phyloP scores from a whole-genome alignment of 2,888 invertebrate genomes.

The Napeogenes inachia region DNA sequence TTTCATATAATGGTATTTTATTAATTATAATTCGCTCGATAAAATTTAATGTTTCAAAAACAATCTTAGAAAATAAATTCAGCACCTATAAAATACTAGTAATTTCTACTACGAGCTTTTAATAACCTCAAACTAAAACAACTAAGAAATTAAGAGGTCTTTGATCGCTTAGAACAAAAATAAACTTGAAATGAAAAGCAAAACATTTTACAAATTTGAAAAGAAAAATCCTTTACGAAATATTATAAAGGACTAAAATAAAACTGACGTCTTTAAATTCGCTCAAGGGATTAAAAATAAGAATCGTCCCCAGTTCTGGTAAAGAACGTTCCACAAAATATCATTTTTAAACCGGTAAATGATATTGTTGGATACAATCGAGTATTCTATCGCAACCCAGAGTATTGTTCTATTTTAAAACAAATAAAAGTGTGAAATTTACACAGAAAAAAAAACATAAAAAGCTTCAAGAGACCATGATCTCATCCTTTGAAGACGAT shows the following conservation, averaged over 20 bases:
- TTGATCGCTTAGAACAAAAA: constrained; percentile 1
- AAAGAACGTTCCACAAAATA: neutral
- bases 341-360: neutral
- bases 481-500: too few species aligned
- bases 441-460: too few species aligned
- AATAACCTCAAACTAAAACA: neutral
- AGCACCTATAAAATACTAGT: too few species aligned
- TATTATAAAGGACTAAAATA: neutral
- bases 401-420: too few species aligned
- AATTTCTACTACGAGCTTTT: too few species aligned
- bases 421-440: too few species aligned
- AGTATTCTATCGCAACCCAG: too few species aligned
- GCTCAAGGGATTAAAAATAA: constrained; percentile 8
- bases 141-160: neutral
- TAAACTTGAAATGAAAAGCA: constrained; percentile 5
- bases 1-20: too few species aligned
- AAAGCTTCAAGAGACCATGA: too few species aligned
- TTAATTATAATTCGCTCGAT: too few species aligned
- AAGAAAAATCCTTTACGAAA: constrained; percentile 1
- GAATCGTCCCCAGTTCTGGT: neutral
- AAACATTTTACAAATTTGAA: neutral
- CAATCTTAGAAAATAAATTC: too few species aligned
- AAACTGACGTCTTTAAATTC: constrained; percentile 13
- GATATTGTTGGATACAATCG: neutral
- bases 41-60: too few species aligned